A percentile compares a stretch with the other conserved stretches of the same genome.
phyloP scores from a whole-genome alignment of 2,113 vertebrate genomes.

The Corythaixoides concolor region DNA sequence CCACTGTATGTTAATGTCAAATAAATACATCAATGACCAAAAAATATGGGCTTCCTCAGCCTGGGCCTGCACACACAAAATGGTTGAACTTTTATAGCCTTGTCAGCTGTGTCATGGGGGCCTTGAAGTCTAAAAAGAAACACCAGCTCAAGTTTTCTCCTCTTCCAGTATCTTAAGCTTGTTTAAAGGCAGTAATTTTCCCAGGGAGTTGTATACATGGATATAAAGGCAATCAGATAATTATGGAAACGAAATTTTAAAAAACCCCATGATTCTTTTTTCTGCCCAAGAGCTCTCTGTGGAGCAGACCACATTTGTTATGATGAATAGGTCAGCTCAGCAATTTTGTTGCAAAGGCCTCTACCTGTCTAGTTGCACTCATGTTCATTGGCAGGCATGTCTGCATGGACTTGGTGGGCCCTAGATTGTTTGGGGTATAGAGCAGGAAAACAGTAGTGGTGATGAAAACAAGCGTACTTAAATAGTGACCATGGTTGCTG shows the following conservation, averaged over 20 bases:
- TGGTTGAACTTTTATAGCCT: not conserved
- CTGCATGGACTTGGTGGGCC: not conserved
- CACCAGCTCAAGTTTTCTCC: not conserved
- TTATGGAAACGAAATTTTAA: not conserved
- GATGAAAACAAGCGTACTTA: not conserved
- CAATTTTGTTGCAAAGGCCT: not conserved
- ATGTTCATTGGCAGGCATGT: not conserved
- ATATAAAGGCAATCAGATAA: not conserved
- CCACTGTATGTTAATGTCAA: not conserved
- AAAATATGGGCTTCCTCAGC: not conserved
- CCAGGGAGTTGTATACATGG: not conserved
- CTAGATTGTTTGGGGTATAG: not conserved
- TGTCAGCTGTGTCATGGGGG: rapidly evolving
- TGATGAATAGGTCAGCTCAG: not conserved
- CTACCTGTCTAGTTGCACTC: not conserved
- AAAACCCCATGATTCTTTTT: rapidly evolving
- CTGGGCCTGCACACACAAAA: not conserved
- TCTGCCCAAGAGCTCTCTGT: not conserved
- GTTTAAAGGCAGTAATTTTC: not conserved
- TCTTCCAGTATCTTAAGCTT: not conserved
- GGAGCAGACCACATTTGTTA: not conserved
- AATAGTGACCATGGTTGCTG: not conserved
- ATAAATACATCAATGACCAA: not conserved
- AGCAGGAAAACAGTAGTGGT: not conserved
- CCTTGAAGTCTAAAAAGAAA: not conserved